Percentiles rank a stretch among this genome's conserved stretches.
Evolutionary conservation across 2,888 invertebrate species (phyloP).

Genomic region (Thecocarcelia acutangulata): DNA sequence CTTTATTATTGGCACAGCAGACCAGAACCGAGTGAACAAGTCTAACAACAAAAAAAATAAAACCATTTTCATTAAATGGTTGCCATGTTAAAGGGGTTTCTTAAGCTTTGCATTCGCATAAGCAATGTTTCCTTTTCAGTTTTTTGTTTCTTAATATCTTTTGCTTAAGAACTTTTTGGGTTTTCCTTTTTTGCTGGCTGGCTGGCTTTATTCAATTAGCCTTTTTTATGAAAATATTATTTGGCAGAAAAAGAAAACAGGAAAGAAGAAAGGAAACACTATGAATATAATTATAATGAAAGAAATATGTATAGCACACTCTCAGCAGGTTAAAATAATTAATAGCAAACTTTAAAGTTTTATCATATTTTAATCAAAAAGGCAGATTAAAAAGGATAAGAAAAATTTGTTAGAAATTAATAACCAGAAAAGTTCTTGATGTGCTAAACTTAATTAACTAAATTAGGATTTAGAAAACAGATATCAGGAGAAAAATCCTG

Average conservation of each 20-base stretch:
- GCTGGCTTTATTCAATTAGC: slow-evolving; percentile 78
- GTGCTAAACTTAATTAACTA: too few relatives aligned
- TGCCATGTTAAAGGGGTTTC: slow-evolving; percentile 75
- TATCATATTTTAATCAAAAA: slow-evolving; percentile 9
- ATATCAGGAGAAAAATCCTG: too few relatives aligned
- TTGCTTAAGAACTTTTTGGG: slow-evolving; percentile 48
- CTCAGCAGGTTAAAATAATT: slow-evolving; percentile 61
- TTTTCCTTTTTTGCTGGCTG: slow-evolving; percentile 25
- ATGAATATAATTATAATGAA: slow-evolving; percentile 64
- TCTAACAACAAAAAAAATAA: slow-evolving; percentile 22
- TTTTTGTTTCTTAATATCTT: slow-evolving; percentile 4
- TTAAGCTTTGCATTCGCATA: slow-evolving; percentile 15
- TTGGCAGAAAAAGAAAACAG: slow-evolving; percentile 2
- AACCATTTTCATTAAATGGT: slow-evolving; percentile 77
- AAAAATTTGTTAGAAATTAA: neutral
- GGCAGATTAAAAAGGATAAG: slow-evolving; percentile 6
- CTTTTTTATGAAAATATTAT: slow-evolving; percentile 53
- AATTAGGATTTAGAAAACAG: too few relatives aligned
- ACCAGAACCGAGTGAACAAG: slow-evolving; percentile 4
- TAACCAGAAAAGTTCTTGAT: neutral
- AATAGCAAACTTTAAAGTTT: slow-evolving; percentile 58
- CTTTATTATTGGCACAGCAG: slow-evolving; percentile 63
- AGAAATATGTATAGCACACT: slow-evolving; percentile 55
- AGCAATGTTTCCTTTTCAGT: slow-evolving; percentile 17
- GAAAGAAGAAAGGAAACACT: slow-evolving; percentile 26